phyloP scores from a whole-genome alignment of 2,797 vertebrate genomes.

The Gallinago stenura region DNA sequence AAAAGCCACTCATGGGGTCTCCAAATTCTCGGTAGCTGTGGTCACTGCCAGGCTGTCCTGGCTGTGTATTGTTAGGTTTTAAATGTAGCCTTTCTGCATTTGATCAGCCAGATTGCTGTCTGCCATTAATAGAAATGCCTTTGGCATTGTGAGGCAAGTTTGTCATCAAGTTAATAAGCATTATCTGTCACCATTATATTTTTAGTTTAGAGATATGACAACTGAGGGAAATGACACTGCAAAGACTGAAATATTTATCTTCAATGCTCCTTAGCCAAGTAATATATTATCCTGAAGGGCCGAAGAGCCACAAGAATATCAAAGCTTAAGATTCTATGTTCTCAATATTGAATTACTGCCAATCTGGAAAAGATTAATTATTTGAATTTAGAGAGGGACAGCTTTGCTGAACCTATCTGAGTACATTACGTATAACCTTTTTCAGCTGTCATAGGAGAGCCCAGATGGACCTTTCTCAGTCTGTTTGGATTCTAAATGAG shows the following conservation, averaged over 20 bases:
- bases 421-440: slow-evolving; percentile 61
- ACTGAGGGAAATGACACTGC: not conserved
- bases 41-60: not conserved
- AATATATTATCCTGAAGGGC: slow-evolving; percentile 51
- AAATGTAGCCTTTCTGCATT: not conserved
- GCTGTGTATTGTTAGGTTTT: not conserved
- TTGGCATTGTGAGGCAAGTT: slow-evolving; percentile 29
- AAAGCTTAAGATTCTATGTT: not conserved
- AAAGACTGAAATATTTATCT: slow-evolving; percentile 49
- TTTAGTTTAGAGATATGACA: slow-evolving; percentile 41
- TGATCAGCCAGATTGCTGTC: slow-evolving; percentile 23
- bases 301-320: slow-evolving; percentile 21
- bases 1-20: not conserved
- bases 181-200: slow-evolving; percentile 38
- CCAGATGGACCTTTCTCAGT: not conserved
- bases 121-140: slow-evolving; percentile 46
- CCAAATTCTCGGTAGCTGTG: not conserved
- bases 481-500: slow-evolving; percentile 45
- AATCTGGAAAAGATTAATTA: slow-evolving; percentile 71
- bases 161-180: slow-evolving; percentile 18
- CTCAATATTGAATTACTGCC: slow-evolving; percentile 63
- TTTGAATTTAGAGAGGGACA: slow-evolving; percentile 47
- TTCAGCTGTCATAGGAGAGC: slow-evolving; percentile 52
- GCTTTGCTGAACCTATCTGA: slow-evolving; percentile 55
- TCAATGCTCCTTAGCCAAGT: slow-evolving; percentile 27